Evolutionary conservation across 2,888 invertebrate genomes (phyloP), one percentile per base, ranked within the genome.

Genomic region (Orchesellides sinensis): DNA sequence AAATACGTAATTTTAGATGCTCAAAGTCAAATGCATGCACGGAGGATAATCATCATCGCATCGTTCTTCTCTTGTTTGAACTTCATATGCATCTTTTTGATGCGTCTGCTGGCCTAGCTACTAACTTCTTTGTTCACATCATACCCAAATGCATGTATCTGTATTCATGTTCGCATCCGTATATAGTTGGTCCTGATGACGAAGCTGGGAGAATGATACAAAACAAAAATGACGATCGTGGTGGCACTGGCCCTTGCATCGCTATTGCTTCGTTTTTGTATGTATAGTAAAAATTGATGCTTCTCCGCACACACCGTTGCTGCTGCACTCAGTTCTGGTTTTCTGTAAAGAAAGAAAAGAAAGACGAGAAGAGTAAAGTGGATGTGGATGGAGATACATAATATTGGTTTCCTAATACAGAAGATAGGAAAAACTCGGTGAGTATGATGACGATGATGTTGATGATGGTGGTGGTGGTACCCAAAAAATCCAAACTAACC

Each of bases 401-500:
- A 14, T 25, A 25, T 52, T 21, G 19, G 47, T 21, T 72, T 47
- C 74, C 52, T 40, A n/a, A n/a, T n/a, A 21, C 40, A 35, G n/a
- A 70, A 59, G 74, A 74, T 74, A 74, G 52, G 74, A 29, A 63
- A 74, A 74, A 52, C 40, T 65, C 29, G 61, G 65, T 40, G 35
- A 27, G 52, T 27, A 73, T 72, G 54, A 40, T 56, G 56, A 27
- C 49, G 29, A 69, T 52, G 69, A 52, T 54, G 69, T 35, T 54
- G 69, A 54, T 78, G 69, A 25, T 78, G 49, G 40, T 40, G 47
- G 77, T 69, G 25, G 77, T 78, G 69, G 79, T 79, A 79, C 79
- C 79, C 79, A 72, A 79, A 79, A 74, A 77, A 75, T 65, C 66
- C 73, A 61, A 61, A 73, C 73, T 59, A 72, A 25, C 70, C 70